These are phyloP conservation scores for Cercocebus atys DNA, from an alignment of 2,113 vertebrate genomes.

Conservation along the genomic window DNA sequence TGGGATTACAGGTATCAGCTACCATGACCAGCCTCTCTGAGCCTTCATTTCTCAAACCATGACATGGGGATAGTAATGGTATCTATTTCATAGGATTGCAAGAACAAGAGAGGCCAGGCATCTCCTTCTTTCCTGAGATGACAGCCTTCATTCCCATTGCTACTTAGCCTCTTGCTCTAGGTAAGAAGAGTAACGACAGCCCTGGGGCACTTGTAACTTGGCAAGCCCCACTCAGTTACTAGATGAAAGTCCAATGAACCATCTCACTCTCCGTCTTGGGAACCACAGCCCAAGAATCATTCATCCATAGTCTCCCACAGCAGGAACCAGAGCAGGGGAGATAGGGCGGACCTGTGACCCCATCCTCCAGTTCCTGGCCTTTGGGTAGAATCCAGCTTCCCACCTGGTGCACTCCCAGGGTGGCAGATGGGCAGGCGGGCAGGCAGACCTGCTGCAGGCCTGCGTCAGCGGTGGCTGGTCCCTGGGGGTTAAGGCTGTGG, in stretches of 20 bases:
- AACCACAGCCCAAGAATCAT: background rate
- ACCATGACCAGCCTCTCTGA: background rate
- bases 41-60: background rate
- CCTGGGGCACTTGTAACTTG: background rate
- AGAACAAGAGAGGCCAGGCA: background rate
- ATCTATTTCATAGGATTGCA: background rate
- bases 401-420: background rate
- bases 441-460: background rate
- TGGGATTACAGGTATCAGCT: too few relatives aligned
- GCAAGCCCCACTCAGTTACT: background rate
- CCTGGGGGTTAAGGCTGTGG: background rate
- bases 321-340: background rate
- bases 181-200: background rate
- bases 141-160: background rate
- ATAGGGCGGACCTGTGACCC: background rate
- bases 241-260: background rate
- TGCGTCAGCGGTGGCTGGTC: background rate
- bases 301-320: background rate
- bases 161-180: background rate
- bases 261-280: background rate
- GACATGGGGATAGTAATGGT: background rate
- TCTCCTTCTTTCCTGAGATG: background rate
- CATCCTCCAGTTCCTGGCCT: background rate
- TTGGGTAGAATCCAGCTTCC: background rate
- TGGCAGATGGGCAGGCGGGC: background rate